A percentile compares a stretch with the other conserved stretches of the same genome.
Conservation (phyloP, 2,888 invertebrate genomes). For the Synergus gifuensis region DNA sequence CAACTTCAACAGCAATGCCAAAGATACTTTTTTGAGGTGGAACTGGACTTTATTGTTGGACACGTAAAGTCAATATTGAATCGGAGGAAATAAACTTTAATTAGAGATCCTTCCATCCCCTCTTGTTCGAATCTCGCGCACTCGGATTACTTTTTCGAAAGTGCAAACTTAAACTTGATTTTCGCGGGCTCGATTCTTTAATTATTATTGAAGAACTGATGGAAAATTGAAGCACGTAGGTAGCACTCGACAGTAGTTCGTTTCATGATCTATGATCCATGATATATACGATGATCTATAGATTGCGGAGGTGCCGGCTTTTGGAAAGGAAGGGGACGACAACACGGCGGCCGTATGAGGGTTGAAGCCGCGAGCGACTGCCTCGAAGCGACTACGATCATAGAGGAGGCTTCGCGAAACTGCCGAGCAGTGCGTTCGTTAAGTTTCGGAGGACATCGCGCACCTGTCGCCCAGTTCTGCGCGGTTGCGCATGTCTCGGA, state of each 20-base stretch:
- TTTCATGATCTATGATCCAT: conserved; percentile 11
- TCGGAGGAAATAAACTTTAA: background rate
- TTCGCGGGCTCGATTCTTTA: conserved; percentile 1
- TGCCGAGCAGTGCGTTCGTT: conserved; percentile 54
- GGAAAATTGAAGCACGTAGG: background rate
- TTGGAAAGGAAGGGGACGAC: conserved; percentile 29
- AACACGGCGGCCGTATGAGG: conserved; percentile 64
- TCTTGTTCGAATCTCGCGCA: background rate
- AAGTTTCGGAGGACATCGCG: conserved; percentile 67
- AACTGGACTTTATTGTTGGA: background rate
- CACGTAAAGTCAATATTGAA: conserved; percentile 5
- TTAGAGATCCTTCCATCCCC: background rate
- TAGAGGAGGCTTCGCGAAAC: conserved; percentile 49
- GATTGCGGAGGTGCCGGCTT: conserved; percentile 24
- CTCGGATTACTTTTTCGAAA: background rate
- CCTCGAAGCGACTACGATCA: conserved; percentile 46
- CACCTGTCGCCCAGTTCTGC: conserved; percentile 72
- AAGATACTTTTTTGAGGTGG: background rate
- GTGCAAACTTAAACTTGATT: background rate
- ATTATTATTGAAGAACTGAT: background rate
- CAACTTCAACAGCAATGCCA: background rate
- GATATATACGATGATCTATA: background rate
- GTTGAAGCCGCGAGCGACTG: conserved; percentile 71
- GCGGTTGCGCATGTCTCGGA: conserved; percentile 68
- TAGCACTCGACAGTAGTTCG: background rate